Base-by-base conservation (phyloP, 1,140 invertebrate species). In the Drosophila rufa region DNA sequence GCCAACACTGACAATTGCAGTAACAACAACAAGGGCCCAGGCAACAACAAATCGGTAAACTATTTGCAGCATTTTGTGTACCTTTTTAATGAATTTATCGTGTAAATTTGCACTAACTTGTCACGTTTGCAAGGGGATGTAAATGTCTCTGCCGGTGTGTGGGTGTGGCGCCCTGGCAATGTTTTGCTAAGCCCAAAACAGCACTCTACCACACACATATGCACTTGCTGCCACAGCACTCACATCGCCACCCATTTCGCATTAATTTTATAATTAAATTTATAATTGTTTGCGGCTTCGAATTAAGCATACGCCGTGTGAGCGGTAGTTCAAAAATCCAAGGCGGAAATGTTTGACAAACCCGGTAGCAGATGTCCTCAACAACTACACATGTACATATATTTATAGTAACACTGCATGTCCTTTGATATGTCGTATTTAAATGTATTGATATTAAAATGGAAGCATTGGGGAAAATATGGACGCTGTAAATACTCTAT, bases 11-110 rank as follows among this genome's bases (percentile, higher is more conserved):
- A 69, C 43, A 78, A 64, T 61, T 22, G 40, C 48, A 66, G 45
- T 15, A 73, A 27, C 47, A 46, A 58, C 30, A 58, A 38, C 42
- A 46, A 0, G 15, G 15, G 27, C 30, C 30, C 64, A 46, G 12
- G 12, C 19, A 25, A 40, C 62, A 47, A 43, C 50, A 71, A 81
- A 71, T 77, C 76, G 60, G 38, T 57, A 45, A 74, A 75, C 53
- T 65, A 87, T 87, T 87, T 90, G 53, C 77, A 68, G 27, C 59
- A 78, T 78, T 80, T 84, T 87, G 80, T 84, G 84, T 87, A 87
- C 80, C 80, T 89, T 87, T 84, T 90, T 87, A 87, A 89, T 87
- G 84, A 87, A 84, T 87, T 87, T 89, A 87, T 90, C 80, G 77
- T 87, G 84, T 87, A 89, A 84, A 89, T 89, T 71, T 83, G 53